Evolutionary conservation across 2,888 invertebrate genomes (phyloP), one percentile per base, ranked within the genome.

Genomic region (Apoda limacodes): DNA sequence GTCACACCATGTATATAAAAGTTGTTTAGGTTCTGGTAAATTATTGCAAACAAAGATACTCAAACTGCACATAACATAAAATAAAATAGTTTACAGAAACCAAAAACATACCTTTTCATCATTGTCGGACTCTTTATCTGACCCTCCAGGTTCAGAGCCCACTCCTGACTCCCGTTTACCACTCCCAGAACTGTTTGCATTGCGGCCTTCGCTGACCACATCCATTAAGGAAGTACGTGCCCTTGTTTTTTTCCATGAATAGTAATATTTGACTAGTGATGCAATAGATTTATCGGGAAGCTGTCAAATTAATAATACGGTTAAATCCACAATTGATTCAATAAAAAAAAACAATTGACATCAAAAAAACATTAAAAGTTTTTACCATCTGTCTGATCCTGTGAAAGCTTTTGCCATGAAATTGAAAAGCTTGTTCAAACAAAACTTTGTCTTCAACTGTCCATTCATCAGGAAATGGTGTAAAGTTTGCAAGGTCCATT

Each of bases 401-500:
- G 62, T 96, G 93, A 81, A 98, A 98, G 69, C 94, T 95, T 82
- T 98, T 98, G 27, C 98, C 98, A 71, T 98, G 97, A 65, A 96
- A 98, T 60, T 95, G 95, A 69, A 97, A 98, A 20, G 98, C 98
- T 72, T 98, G 97, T 61, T 98, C 98, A 76, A 98, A 98, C 9
- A 98, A 80, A 27, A 97, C 96, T 82, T 97, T 98, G 61, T 98
- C 98, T 70, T 98, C 98, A 1, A 94, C 92, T 2, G 96, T 94
- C 98, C 98, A 98, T 60, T 98, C 97, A 71, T 98, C 97, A 9
- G 97, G 97, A 55, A 96, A 95, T 1, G 98, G 98, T 35, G 95
- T 95, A 63, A 97, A 98, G 69, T 98, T 98, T 2, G 96, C 93
- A 50, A 98, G 83, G 63, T 98, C 98, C 66, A 92, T 82, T 11